A percentile compares a stretch with the other conserved stretches of the same genome.
phyloP scores from a whole-genome alignment of 2,113 vertebrate genomes.

The Ursus arctos region DNA sequence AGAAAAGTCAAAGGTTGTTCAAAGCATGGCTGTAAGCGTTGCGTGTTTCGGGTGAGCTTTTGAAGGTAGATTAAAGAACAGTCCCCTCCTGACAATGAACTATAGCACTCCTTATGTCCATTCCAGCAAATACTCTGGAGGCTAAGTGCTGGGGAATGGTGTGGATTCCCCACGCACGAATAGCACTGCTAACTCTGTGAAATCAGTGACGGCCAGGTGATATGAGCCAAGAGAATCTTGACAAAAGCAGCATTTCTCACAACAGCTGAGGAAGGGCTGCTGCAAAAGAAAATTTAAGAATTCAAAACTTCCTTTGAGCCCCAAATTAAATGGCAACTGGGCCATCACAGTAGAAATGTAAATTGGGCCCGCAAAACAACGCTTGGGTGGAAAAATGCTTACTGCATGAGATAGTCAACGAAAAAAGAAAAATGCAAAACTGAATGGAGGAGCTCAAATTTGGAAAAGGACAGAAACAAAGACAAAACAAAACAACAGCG shows the following conservation, averaged over 20 bases:
- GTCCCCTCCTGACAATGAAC: neutral
- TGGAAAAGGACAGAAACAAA: constrained; percentile 3
- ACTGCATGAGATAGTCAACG: neutral
- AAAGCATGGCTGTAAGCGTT: neutral
- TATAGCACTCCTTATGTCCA: neutral
- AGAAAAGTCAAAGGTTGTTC: neutral
- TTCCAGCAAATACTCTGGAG: neutral
- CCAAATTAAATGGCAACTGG: neutral
- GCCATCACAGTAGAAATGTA: neutral
- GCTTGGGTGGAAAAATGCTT: constrained; percentile 36
- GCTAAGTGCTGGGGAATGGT: neutral
- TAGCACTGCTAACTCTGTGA: neutral
- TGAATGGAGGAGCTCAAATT: neutral
- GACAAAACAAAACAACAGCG: neutral
- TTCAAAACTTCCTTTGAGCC: constrained; percentile 15
- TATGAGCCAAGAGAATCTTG: neutral
- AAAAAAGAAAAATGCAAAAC: neutral
- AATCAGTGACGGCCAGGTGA: neutral
- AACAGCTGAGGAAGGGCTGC: neutral
- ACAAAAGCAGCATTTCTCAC: neutral
- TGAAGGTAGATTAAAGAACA: neutral
- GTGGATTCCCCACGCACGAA: neutral
- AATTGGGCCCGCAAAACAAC: constrained; percentile 38
- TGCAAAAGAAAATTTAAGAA: constrained; percentile 20
- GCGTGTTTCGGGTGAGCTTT: neutral